phyloP scores from a whole-genome alignment of 2,797 vertebrate genomes.

The Cheirogaleus major region DNA sequence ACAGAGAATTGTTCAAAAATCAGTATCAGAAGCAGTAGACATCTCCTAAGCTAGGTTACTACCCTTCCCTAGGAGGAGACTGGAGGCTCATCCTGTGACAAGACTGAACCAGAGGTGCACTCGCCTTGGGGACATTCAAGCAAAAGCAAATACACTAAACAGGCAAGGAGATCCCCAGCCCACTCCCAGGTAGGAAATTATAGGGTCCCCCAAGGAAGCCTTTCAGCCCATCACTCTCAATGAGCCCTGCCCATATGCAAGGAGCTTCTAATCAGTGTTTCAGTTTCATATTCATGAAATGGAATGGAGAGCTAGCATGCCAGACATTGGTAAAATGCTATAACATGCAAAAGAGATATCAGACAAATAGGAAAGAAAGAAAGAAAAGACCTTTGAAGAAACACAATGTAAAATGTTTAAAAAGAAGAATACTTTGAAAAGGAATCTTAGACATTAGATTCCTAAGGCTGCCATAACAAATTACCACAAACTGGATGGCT shows the following conservation, averaged over 20 bases:
- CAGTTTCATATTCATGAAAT: neutral
- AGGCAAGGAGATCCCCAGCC: neutral
- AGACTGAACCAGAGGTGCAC: too few relatives aligned
- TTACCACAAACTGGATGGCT: neutral
- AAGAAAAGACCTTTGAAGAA: neutral
- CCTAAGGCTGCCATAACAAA: neutral
- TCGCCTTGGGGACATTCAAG: neutral
- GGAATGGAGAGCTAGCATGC: neutral
- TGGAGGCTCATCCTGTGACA: neutral
- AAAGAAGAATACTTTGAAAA: neutral
- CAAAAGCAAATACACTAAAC: neutral
- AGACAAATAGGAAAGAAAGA: neutral
- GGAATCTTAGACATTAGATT: neutral
- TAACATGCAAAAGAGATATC: neutral
- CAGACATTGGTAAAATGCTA: neutral
- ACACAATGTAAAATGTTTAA: neutral
- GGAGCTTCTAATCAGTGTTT: neutral
- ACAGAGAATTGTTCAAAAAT: neutral
- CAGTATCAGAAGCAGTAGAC: neutral
- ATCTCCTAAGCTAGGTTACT: neutral
- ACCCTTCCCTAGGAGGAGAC: neutral
- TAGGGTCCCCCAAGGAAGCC: neutral
- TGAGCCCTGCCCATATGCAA: too few relatives aligned
- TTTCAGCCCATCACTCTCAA: neutral
- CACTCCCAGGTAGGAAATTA: neutral